A percentile compares a stretch with the other conserved stretches of the same genome.
These are phyloP conservation scores for Lithobius niger DNA, from an alignment of 1,140 invertebrate genomes.

Conservation along the genomic window DNA sequence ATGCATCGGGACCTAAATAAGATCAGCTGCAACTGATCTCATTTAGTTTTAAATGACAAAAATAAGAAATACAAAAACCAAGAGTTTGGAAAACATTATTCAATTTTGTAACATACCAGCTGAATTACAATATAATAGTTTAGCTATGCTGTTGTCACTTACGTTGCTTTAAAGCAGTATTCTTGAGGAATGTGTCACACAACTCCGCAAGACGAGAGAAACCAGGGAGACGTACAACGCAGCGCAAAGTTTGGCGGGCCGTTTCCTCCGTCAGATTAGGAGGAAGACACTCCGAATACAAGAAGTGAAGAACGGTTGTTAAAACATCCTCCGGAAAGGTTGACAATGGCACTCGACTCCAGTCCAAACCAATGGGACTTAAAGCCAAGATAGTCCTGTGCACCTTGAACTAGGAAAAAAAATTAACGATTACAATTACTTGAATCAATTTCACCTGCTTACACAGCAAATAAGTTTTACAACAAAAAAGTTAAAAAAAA, in stretches of 20 bases:
- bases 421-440: background rate
- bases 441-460: too few species aligned
- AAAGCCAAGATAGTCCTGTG: conserved; percentile 44
- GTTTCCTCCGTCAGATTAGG: conserved; percentile 38
- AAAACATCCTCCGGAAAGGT: conserved; percentile 42
- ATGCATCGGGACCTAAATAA: too few species aligned
- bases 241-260: conserved; percentile 39
- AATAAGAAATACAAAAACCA: too few species aligned
- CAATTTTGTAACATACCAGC: too few species aligned
- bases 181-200: conserved; percentile 44
- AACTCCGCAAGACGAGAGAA: conserved; percentile 40
- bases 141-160: too few species aligned
- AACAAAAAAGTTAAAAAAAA: too few species aligned
- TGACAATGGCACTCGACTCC: conserved; percentile 31
- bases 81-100: too few species aligned
- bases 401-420: conserved; percentile 40
- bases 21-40: too few species aligned
- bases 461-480: too few species aligned
- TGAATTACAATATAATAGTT: too few species aligned
- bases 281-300: conserved; percentile 50
- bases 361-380: conserved; percentile 40
- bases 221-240: conserved; percentile 34
- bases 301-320: conserved; percentile 42
- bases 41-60: too few species aligned
- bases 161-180: conserved; percentile 48